Evolutionary conservation across 2,797 vertebrate species (phyloP).

Genomic region (Catostomus latipinnis): DNA sequence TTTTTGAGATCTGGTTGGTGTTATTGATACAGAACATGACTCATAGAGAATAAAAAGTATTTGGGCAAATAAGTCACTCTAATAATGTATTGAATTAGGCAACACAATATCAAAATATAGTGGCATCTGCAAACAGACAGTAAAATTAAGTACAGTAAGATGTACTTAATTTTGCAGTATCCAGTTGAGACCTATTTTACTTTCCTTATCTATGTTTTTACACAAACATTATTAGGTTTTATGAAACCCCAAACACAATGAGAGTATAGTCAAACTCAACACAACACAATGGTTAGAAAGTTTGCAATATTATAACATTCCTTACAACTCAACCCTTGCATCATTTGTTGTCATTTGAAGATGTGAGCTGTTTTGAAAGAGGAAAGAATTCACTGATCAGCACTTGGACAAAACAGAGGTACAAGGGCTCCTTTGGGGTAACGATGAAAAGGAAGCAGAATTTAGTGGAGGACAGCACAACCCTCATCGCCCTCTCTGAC

Average conservation of each 20-base stretch:
- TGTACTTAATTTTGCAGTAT: neutral
- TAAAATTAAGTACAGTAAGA: neutral
- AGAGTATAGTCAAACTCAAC: too few species aligned
- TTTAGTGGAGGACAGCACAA: conserved; percentile 64
- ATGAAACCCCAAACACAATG: too few species aligned
- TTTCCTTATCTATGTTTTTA: too few species aligned
- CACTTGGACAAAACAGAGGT: neutral
- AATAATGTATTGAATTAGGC: too few species aligned
- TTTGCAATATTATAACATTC: neutral
- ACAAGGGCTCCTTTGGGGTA: neutral
- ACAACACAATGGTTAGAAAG: too few species aligned
- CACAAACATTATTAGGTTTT: too few species aligned
- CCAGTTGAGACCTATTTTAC: too few species aligned
- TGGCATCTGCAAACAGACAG: too few species aligned
- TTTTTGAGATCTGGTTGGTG: neutral
- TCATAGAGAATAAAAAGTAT: neutral
- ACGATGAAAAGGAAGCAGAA: conserved; percentile 60
- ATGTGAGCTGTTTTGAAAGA: conserved; percentile 4
- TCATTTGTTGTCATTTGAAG: neutral
- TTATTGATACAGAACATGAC: conserved; percentile 3
- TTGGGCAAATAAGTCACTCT: neutral
- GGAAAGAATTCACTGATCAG: neutral
- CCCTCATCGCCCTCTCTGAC: conserved; percentile 69
- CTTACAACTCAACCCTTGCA: neutral
- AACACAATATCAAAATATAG: too few species aligned